phyloP scores from a whole-genome alignment of 2,888 invertebrate species.

The Drosophila vallismaia region DNA sequence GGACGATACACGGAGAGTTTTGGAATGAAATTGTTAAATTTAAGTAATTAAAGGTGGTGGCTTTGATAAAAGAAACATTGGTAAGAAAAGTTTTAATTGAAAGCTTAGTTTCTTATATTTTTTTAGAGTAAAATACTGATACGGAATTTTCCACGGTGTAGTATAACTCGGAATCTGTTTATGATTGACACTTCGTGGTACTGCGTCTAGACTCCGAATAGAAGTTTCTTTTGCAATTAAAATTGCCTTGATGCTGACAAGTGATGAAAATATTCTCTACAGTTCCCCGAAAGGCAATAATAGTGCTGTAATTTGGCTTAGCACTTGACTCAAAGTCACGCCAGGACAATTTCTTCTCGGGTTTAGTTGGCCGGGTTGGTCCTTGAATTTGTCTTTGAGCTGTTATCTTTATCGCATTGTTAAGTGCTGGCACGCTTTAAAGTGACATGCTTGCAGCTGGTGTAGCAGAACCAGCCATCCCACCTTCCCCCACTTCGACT shows the following conservation, averaged over 20 bases:
- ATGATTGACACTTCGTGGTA: slow-evolving; percentile 59
- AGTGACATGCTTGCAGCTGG: slow-evolving; percentile 51
- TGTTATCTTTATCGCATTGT: slow-evolving; percentile 65
- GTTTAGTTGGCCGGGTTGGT: not conserved
- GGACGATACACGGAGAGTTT: slow-evolving; percentile 1
- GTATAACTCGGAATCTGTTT: slow-evolving; percentile 47
- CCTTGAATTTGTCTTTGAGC: slow-evolving; percentile 9
- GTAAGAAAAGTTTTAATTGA: not conserved
- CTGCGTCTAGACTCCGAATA: slow-evolving; percentile 27
- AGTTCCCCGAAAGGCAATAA: slow-evolving; percentile 11
- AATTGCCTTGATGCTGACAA: slow-evolving; percentile 43
- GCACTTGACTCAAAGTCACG: slow-evolving; percentile 5
- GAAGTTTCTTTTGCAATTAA: slow-evolving; percentile 61
- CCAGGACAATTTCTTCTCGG: not conserved
- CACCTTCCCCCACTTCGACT: not conserved
- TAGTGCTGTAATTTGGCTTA: slow-evolving; percentile 10
- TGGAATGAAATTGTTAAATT: not conserved
- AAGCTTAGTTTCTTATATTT: not conserved
- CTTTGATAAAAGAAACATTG: not conserved
- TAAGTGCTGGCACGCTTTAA: slow-evolving; percentile 75
- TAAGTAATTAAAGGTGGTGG: not conserved
- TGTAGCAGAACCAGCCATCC: not conserved
- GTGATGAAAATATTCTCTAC: slow-evolving; percentile 2
- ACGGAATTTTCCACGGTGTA: slow-evolving; percentile 1
- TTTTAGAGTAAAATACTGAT: not conserved